phyloP scores from a whole-genome alignment of 2,797 vertebrate genomes.

The Cynodonichthys magdalenae region DNA sequence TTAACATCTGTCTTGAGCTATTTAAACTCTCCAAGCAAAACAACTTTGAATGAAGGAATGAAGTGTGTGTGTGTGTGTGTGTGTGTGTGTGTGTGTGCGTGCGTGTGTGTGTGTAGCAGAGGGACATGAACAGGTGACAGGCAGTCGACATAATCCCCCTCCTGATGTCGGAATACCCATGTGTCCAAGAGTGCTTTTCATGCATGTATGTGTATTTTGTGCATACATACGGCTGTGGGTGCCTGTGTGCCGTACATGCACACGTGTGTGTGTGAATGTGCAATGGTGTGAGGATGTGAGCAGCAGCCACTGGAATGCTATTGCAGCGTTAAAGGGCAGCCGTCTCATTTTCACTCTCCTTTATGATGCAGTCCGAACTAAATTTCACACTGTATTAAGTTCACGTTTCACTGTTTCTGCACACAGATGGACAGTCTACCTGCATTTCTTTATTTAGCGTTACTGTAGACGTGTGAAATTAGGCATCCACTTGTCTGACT shows the following conservation, averaged over 20 bases:
- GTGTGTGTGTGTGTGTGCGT: slow-evolving; percentile 19
- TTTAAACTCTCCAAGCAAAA: slow-evolving; percentile 33
- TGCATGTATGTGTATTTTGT: slow-evolving; percentile 68
- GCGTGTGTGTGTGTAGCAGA: too few relatives aligned
- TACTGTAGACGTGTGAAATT: slow-evolving; percentile 58
- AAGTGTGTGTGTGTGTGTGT: slow-evolving; percentile 12
- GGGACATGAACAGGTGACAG: slow-evolving; percentile 75
- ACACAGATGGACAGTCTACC: slow-evolving; percentile 72
- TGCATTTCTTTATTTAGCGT: slow-evolving; percentile 50
- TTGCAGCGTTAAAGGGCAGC: slow-evolving; percentile 45
- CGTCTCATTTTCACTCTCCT: slow-evolving; percentile 71
- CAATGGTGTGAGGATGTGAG: slow-evolving; percentile 60
- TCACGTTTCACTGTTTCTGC: slow-evolving; percentile 67
- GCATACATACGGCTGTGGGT: slow-evolving; percentile 37
- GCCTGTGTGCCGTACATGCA: slow-evolving; percentile 46
- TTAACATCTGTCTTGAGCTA: slow-evolving; percentile 41
- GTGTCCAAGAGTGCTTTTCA: slow-evolving; percentile 55
- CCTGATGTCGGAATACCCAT: slow-evolving; percentile 63
- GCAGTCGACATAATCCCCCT: slow-evolving; percentile 65
- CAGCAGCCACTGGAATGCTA: slow-evolving; percentile 74
- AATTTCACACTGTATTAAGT: slow-evolving; percentile 76
- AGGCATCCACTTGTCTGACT: slow-evolving; percentile 49
- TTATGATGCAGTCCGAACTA: slow-evolving; percentile 43
- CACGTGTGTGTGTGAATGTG: slow-evolving; percentile 18
- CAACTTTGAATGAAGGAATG: slow-evolving; percentile 18